A percentile compares a stretch with the other conserved stretches of the same genome.
phyloP scores from a whole-genome alignment of 2,888 invertebrate species.

The Rapana venosa region DNA sequence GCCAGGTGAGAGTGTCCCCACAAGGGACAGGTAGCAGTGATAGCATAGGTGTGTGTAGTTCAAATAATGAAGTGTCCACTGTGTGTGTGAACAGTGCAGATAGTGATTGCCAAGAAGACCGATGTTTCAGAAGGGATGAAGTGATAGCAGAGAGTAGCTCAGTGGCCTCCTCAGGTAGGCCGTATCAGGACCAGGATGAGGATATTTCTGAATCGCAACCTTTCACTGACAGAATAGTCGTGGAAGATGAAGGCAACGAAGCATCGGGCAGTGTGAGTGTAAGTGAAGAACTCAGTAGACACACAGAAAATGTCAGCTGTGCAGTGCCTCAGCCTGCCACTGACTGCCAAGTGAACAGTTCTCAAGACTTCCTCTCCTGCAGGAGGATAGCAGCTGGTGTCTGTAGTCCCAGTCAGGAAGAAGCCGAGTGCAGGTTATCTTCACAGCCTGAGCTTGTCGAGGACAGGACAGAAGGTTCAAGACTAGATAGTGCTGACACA shows the following conservation, averaged over 20 bases:
- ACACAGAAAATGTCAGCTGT: background rate
- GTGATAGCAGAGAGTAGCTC: constrained; percentile 36
- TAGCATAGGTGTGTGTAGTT: constrained; percentile 38
- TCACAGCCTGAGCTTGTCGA: background rate
- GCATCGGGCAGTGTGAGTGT: constrained; percentile 34
- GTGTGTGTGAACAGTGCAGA: constrained; percentile 50
- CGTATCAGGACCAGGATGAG: constrained; percentile 6
- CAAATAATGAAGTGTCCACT: constrained; percentile 36
- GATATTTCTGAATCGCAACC: constrained; percentile 25
- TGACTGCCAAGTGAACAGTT: constrained; percentile 54
- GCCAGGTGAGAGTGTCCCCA: background rate
- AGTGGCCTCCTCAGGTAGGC: constrained; percentile 2
- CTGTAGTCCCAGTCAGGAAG: constrained; percentile 33
- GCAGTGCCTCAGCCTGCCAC: constrained; percentile 18
- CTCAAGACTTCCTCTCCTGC: constrained; percentile 44
- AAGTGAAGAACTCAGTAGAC: background rate
- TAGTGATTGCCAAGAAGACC: constrained; percentile 14
- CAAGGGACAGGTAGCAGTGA: background rate
- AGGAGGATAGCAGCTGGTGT: background rate
- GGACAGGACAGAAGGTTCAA: constrained; percentile 4
- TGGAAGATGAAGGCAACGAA: constrained; percentile 38
- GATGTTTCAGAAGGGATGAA: constrained; percentile 15
- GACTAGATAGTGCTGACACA: background rate
- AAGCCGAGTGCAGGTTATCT: constrained; percentile 29
- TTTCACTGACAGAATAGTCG: background rate